A percentile compares a stretch with the other conserved stretches of the same genome.
These are phyloP conservation scores for Agapostemon virescens DNA, from an alignment of 2,888 invertebrate genomes.

Conservation along the genomic window DNA sequence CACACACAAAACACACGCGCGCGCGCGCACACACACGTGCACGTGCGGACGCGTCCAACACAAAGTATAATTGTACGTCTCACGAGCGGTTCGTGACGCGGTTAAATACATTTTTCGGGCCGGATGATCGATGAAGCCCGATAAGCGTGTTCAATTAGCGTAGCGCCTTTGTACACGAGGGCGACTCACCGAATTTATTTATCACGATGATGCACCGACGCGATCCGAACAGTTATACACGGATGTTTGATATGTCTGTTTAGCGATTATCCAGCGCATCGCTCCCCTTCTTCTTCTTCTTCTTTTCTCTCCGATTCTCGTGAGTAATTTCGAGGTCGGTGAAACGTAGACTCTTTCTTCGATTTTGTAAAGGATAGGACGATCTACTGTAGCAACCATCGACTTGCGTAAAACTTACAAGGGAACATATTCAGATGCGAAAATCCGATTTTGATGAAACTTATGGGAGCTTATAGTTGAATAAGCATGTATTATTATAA, in stretches of 20 bases:
- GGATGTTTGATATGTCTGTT: conserved; percentile 53
- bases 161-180: conserved; percentile 62
- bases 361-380: too few relatives aligned
- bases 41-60: background rate
- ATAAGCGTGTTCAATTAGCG: conserved; percentile 69
- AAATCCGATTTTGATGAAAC: too few relatives aligned
- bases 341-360: background rate
- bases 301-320: background rate
- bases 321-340: background rate
- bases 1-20: too few relatives aligned
- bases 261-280: conserved; percentile 34
- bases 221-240: conserved; percentile 39
- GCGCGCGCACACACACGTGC: too few relatives aligned
- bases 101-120: conserved; percentile 61
- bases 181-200: conserved; percentile 64
- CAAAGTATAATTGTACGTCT: conserved; percentile 55
- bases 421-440: too few relatives aligned
- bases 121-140: conserved; percentile 63
- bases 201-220: conserved; percentile 58
- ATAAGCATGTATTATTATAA: too few relatives aligned
- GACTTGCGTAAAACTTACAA: too few relatives aligned
- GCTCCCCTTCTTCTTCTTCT: background rate
- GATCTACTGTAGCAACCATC: too few relatives aligned
- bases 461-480: too few relatives aligned
- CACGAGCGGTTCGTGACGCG: conserved; percentile 59